These are phyloP conservation scores for Pachyrhynchus sulphureomaculatus DNA, from an alignment of 1,140 invertebrate genomes.

Conservation along the genomic window DNA sequence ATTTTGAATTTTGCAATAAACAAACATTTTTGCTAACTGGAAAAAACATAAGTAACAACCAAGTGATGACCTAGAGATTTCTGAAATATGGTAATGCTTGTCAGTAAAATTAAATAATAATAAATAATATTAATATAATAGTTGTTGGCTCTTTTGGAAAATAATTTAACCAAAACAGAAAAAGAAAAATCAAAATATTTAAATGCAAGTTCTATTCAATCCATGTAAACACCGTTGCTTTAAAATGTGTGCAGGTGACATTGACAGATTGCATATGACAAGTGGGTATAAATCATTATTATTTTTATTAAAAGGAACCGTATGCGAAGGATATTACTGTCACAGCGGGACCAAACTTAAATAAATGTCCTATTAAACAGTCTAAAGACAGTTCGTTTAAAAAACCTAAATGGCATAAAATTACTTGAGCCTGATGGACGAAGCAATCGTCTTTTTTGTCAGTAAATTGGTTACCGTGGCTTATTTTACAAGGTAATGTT, in stretches of 20 bases:
- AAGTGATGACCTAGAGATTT: too few species aligned
- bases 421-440: constrained; percentile 24
- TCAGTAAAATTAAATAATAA: too few species aligned
- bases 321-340: constrained; percentile 20
- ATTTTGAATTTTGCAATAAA: too few species aligned
- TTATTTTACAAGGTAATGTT: constrained; percentile 28
- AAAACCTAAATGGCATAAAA: constrained; percentile 30
- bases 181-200: too few species aligned
- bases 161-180: too few species aligned
- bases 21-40: too few species aligned
- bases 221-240: constrained; percentile 5
- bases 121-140: too few species aligned
- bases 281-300: constrained; percentile 10
- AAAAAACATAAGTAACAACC: too few species aligned
- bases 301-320: constrained; percentile 21
- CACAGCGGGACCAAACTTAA: constrained; percentile 26
- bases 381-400: constrained; percentile 28
- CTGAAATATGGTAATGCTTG: too few species aligned
- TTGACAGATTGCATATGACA: constrained; percentile 16
- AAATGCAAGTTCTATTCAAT: too few species aligned
- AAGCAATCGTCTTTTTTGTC: constrained; percentile 20
- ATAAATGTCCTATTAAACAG: constrained; percentile 31
- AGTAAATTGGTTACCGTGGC: constrained; percentile 21
- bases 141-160: too few species aligned
- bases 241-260: constrained; percentile 3